Percentiles rank a stretch among this genome's conserved stretches.
phyloP scores from a whole-genome alignment of 2,888 invertebrate species.

The Orthosia incerta region DNA sequence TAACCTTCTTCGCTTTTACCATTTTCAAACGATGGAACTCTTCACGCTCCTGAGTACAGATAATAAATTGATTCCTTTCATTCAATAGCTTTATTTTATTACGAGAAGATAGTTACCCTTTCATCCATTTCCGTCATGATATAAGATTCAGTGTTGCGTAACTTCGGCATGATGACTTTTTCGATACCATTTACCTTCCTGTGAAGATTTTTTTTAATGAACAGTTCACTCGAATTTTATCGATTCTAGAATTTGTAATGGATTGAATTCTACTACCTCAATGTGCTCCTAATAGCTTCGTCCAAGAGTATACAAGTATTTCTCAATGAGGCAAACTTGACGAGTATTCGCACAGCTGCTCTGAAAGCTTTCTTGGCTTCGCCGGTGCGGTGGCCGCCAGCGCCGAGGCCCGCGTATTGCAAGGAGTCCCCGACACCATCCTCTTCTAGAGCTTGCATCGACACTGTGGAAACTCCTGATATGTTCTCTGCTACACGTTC shows the following conservation, averaged over 20 bases:
- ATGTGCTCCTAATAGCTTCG: conserved; percentile 81
- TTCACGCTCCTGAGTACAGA: conserved; percentile 82
- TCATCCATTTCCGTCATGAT: conserved; percentile 88
- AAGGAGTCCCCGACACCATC: conserved; percentile 77
- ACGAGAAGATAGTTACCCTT: conserved; percentile 73
- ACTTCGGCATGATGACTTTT: conserved; percentile 87
- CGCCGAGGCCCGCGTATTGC: conserved; percentile 84
- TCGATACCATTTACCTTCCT: conserved; percentile 89
- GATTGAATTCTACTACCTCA: conserved; percentile 75
- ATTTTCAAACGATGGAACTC: conserved; percentile 89
- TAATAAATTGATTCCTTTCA: conserved; percentile 3
- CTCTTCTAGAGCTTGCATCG: conserved; percentile 83
- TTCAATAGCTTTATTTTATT: conserved; percentile 1
- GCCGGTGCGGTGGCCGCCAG: conserved; percentile 85
- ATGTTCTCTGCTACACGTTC: conserved; percentile 84
- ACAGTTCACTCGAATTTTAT: background rate
- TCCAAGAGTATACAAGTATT: conserved; percentile 84
- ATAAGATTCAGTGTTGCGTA: conserved; percentile 85
- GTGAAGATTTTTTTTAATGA: conserved; percentile 64
- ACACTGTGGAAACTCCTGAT: conserved; percentile 84
- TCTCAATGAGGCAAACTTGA: conserved; percentile 89
- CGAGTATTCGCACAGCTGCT: conserved; percentile 82
- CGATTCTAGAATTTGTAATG: background rate
- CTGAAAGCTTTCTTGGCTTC: conserved; percentile 86
- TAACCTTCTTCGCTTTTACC: conserved; percentile 87